Evolutionary conservation across 2,888 invertebrate genomes (phyloP).

Genomic region (Tipula lateralis): DNA sequence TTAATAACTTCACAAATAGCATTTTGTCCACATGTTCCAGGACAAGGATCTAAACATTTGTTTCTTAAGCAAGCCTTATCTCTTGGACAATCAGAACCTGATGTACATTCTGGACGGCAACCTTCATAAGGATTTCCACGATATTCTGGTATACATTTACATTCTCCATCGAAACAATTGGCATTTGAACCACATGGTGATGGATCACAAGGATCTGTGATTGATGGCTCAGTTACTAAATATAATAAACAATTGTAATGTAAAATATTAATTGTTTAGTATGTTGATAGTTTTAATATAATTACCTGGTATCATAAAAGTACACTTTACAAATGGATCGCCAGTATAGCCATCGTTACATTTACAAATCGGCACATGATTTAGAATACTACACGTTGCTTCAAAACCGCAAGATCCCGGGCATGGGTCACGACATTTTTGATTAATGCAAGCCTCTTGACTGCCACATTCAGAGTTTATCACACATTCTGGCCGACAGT

Average conservation of each 20-base stretch:
- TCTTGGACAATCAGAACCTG: constrained; percentile 66
- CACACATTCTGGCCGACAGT: constrained; percentile 74
- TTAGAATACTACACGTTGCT: constrained; percentile 71
- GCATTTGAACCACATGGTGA: constrained; percentile 76
- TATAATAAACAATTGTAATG: no score
- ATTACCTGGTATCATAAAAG: constrained; percentile 52
- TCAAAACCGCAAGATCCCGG: constrained; percentile 76
- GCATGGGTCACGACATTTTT: constrained; percentile 77
- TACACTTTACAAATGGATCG: constrained; percentile 72
- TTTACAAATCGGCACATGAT: constrained; percentile 76
- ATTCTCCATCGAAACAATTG: constrained; percentile 62
- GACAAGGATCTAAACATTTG: constrained; percentile 68
- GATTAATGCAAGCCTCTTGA: constrained; percentile 69
- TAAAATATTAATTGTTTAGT: no score
- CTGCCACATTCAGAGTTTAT: constrained; percentile 75
- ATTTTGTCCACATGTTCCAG: constrained; percentile 67
- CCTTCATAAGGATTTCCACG: constrained; percentile 63
- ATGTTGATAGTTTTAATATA: no score
- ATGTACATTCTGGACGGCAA: constrained; percentile 70
- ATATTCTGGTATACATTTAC: constrained; percentile 66
- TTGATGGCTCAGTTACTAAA: constrained; percentile 38
- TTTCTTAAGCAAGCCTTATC: constrained; percentile 65
- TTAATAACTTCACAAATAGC: constrained; percentile 68
- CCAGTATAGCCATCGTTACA: constrained; percentile 71
- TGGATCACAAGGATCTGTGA: constrained; percentile 59